Evolutionary conservation across 2,113 vertebrate genomes (phyloP).

Genomic region (Austrofundulus limnaeus): DNA sequence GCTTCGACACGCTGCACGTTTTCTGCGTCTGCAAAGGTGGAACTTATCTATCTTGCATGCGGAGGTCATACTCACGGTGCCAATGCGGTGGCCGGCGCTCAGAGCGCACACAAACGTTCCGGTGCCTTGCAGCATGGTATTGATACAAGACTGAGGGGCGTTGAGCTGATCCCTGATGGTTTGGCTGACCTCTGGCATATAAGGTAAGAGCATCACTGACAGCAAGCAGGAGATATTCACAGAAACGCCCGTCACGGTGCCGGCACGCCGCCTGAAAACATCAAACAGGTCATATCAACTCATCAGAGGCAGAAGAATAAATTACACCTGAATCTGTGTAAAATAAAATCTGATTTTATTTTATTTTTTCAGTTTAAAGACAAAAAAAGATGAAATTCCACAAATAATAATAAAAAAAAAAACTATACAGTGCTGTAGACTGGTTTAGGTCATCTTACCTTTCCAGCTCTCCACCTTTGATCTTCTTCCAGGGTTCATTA

Average conservation of each 20-base stretch:
- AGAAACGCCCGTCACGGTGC: conserved; percentile 88
- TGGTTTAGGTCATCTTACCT: conserved; percentile 69
- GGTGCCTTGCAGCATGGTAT: conserved; percentile 70
- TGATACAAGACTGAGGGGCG: conserved; percentile 65
- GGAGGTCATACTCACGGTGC: conserved; percentile 78
- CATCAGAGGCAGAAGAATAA: background rate
- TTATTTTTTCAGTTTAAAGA: background rate
- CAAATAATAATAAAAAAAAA: background rate
- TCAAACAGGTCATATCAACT: background rate
- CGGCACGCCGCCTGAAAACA: conserved; percentile 83
- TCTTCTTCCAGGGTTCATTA: conserved; percentile 93
- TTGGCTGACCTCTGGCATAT: conserved; percentile 86
- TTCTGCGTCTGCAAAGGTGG: conserved; percentile 15
- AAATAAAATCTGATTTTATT: background rate
- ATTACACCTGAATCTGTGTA: background rate
- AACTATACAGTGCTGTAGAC: background rate
- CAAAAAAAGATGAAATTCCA: background rate
- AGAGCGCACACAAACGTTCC: conserved; percentile 82
- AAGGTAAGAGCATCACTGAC: conserved; percentile 87
- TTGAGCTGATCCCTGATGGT: conserved; percentile 88
- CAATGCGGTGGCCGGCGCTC: conserved; percentile 85
- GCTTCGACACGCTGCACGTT: conserved; percentile 15
- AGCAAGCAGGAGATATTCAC: conserved; percentile 89
- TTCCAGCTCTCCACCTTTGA: conserved; percentile 86
- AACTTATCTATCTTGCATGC: conserved; percentile 9